phyloP scores from a whole-genome alignment of 2,113 vertebrate species.

The Nothocercus nigrocapillus region DNA sequence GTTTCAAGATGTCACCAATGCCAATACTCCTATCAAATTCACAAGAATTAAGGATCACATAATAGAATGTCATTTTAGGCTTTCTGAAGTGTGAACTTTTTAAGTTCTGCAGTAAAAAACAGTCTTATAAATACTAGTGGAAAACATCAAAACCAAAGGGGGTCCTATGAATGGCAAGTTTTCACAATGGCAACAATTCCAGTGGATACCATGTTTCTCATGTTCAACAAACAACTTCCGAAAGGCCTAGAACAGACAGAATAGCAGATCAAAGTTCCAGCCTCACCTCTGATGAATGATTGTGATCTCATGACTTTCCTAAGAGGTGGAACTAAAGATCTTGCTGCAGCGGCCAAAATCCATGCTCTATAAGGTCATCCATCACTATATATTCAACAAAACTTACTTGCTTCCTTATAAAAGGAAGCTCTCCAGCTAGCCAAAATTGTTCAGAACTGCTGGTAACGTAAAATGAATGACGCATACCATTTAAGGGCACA shows the following conservation, averaged over 20 bases:
- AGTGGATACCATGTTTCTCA: not conserved
- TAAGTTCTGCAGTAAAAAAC: not conserved
- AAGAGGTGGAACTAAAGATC: not conserved
- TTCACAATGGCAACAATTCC: not conserved
- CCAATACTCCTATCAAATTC: not conserved
- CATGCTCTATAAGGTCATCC: not conserved
- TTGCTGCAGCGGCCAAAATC: not conserved
- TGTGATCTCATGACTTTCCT: not conserved
- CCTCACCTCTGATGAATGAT: not conserved
- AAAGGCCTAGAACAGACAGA: not conserved
- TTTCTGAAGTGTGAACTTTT: not conserved
- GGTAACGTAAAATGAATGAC: not conserved
- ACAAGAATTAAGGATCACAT: not conserved
- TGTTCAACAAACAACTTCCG: not conserved
- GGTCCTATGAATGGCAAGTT: not conserved
- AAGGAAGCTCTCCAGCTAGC: not conserved
- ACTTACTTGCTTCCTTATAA: not conserved
- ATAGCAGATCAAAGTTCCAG: not conserved
- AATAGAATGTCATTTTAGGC: not conserved
- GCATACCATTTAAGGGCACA: not conserved
- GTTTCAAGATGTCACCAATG: not conserved
- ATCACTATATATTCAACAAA: not conserved
- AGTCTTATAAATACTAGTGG: not conserved
- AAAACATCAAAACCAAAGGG: not conserved
- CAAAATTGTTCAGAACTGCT: not conserved